Evolutionary conservation across 2,113 vertebrate genomes (phyloP).

Genomic region (Girardinichthys multiradiatus): DNA sequence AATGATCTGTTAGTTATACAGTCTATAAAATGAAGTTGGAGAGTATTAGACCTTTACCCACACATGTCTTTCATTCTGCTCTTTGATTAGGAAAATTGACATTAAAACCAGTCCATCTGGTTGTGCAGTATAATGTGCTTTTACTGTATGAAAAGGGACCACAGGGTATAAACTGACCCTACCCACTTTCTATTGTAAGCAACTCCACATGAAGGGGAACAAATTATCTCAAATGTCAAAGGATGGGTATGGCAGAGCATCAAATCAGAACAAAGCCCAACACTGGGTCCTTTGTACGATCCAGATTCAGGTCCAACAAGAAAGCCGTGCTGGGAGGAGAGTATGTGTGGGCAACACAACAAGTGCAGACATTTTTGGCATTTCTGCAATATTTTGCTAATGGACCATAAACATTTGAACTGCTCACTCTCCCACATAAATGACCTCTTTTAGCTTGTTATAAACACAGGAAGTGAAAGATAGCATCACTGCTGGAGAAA

Average conservation of each 20-base stretch:
- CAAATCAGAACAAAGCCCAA: conserved; percentile 72
- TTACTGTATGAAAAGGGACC: conserved; percentile 31
- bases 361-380: conserved; percentile 54
- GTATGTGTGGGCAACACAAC: conserved; percentile 55
- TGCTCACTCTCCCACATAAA: conserved; percentile 11
- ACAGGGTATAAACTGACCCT: conserved; percentile 56
- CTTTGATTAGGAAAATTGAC: conserved; percentile 18
- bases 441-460: conserved; percentile 42
- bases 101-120: conserved; percentile 67
- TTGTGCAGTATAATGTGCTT: conserved; percentile 38
- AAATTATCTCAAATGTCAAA: conserved; percentile 77
- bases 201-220: conserved; percentile 51
- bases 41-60: background rate
- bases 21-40: background rate
- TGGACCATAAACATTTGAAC: conserved; percentile 8
- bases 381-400: conserved; percentile 56
- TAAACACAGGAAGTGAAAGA: conserved; percentile 71
- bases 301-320: conserved; percentile 67
- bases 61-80: background rate
- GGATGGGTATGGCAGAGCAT: conserved; percentile 71
- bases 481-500: conserved; percentile 70
- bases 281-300: conserved; percentile 70
- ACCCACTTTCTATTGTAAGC: conserved; percentile 71
- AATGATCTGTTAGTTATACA: background rate
- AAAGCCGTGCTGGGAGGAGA: conserved; percentile 59